These are phyloP conservation scores for Nyctibius grandis DNA, from an alignment of 2,797 vertebrate genomes.

Conservation along the genomic window DNA sequence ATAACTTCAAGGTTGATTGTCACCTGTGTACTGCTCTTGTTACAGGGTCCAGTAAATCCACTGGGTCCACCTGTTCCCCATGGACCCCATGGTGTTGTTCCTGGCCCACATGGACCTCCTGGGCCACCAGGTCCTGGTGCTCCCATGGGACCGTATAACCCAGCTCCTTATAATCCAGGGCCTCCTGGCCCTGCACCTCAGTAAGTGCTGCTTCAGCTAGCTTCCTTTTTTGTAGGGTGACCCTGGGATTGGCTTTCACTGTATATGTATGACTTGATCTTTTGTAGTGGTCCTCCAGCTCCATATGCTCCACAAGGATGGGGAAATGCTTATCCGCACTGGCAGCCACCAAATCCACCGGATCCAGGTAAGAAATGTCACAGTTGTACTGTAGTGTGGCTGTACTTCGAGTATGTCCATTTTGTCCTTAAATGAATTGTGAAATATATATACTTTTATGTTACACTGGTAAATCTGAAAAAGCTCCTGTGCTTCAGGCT, in stretches of 20 bases:
- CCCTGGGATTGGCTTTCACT: background rate
- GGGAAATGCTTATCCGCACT: constrained; percentile 97
- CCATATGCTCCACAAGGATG: constrained; percentile 97
- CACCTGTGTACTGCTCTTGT: background rate
- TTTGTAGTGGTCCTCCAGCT: constrained; percentile 89
- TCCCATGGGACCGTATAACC: constrained; percentile 98
- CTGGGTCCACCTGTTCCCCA: constrained; percentile 95
- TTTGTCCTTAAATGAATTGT: background rate
- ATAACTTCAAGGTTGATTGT: background rate
- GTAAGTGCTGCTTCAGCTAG: constrained; percentile 76
- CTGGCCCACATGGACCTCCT: constrained; percentile 93
- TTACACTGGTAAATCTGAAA: background rate
- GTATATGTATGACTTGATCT: background rate
- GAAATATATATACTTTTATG: background rate
- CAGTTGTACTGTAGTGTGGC: background rate
- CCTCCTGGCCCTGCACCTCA: constrained; percentile 92
- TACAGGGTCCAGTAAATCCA: constrained; percentile 93
- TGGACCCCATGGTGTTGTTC: constrained; percentile 95
- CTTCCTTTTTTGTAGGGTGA: background rate
- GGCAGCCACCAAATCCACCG: constrained; percentile 94
- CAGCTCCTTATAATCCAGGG: constrained; percentile 95
- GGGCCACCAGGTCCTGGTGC: constrained; percentile 93
- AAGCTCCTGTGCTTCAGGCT: background rate
- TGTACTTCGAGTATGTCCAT: background rate
- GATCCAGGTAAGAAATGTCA: constrained; percentile 87